Evolutionary conservation across 2,797 vertebrate genomes (phyloP).

Genomic region (Fratercula arctica): DNA sequence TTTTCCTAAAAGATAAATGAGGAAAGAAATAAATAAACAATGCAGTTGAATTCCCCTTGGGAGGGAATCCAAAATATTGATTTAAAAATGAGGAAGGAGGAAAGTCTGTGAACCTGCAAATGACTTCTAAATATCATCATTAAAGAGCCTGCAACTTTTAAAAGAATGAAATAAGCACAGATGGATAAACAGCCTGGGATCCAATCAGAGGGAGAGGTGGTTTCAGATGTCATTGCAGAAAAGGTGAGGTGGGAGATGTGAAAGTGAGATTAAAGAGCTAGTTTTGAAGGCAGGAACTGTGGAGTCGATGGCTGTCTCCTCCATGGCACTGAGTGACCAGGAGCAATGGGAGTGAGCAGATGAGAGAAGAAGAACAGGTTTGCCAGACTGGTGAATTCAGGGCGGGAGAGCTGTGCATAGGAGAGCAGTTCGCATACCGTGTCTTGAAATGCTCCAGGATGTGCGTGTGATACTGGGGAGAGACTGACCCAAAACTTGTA

Average conservation of each 20-base stretch:
- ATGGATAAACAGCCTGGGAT: background rate
- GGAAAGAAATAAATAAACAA: background rate
- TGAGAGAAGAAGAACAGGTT: background rate
- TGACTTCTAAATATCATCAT: background rate
- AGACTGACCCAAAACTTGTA: background rate
- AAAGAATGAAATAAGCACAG: background rate
- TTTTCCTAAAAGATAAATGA: constrained; percentile 3
- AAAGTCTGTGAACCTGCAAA: background rate
- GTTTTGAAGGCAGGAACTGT: background rate
- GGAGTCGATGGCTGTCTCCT: background rate
- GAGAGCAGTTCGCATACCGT: background rate
- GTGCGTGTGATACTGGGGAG: background rate
- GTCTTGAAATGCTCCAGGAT: background rate
- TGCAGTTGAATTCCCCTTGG: background rate
- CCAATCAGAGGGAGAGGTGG: background rate
- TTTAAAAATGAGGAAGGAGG: background rate
- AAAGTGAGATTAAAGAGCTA: background rate
- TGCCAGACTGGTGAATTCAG: no score
- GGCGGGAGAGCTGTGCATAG: background rate
- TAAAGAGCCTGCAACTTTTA: background rate
- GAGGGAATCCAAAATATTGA: background rate
- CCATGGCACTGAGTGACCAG: background rate
- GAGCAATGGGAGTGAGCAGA: background rate
- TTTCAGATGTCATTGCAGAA: background rate
- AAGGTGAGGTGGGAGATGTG: background rate